Evolutionary conservation across 2,888 invertebrate genomes (phyloP), one percentile per base, ranked within the genome.

Genomic region (Microchrysa polita): DNA sequence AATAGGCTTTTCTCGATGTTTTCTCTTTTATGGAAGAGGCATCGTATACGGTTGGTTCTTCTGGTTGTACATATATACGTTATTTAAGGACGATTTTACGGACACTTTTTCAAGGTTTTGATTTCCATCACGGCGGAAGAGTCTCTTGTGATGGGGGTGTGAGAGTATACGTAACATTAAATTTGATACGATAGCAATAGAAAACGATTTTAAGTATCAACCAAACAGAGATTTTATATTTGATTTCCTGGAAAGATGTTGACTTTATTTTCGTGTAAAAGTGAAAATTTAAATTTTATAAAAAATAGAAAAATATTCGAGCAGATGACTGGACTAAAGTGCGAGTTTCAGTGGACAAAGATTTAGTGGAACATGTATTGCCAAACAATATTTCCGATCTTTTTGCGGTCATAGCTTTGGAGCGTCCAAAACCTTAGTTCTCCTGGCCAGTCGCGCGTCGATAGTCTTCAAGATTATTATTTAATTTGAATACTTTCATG

Each of bases 181-280:
- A 69, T 57, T 57, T 69, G 69, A 69, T 69, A 55, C 42, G 55
- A 14, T 18, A 40, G 69, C 55, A 23, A 42, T 55, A 40, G 69
- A 55, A 55, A 69, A 40, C 48, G 69, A 69, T 69, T 69, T 69
- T 55, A 69, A 55, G 57, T 69, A 55, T 57, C 55, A 40, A 55
- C 57, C 40, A 57, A 57, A 57, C 40, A 55, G 52, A 18, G 69
- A 57, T 69, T 69, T 22, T 18, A 20, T 65, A 48, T 65, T 65
- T 65, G 65, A 44, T 10, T 65, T 65, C 48, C 27, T 2, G 48
- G 48, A 48, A n/a, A 12, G 48, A 10, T 48, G 48, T 7, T n/a
- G 7, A 34, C 27, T 34, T 34, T 34, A 34, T 34, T 34, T 34
- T 34, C 4, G 27, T 34, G 27, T 2, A n/a, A n/a, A 34, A 34